Evolutionary conservation across 2,888 invertebrate species (phyloP), one percentile per base, ranked within the genome.

Genomic region (Galerucella calmariensis): DNA sequence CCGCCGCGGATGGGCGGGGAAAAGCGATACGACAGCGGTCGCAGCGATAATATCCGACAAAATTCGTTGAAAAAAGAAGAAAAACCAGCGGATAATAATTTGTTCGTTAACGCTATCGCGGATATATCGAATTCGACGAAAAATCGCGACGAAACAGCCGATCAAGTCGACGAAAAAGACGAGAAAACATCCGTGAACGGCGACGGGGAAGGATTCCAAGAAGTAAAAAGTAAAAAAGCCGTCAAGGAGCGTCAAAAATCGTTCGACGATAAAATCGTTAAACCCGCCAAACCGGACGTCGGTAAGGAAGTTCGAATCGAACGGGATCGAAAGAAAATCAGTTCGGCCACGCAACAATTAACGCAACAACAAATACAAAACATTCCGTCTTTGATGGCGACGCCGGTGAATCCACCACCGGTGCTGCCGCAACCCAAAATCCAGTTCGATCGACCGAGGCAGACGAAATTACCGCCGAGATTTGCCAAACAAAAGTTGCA

Each of bases 151-250:
- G 82, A 83, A 27, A 81, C 79, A 27, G 81, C 79, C 11, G 88
- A 88, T 53, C 68, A 71, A 3, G 67, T 62, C 10, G 82, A 82
- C 79, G 83, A 83, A 6, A 78, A 80, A 10, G 84, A 84, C 20
- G 90, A 90, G 48, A 85, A 84, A 74, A 76, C 72, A 51, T 79
- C 83, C 1, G 69, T 77, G 2, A 90, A 89, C 76, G 86, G 88
- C 27, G 90, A 92, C 73, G 91, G 92, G 70, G 92, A 92, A 83
- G 94, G 94, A 67, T 95, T 96, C 87, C 94, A 95, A 87, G 95
- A 96, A 86, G 96, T 95, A 9, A 91, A 94, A 74, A 94, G 94
- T 72, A 94, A 94, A 86, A 95, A 94, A 85, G 91, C 90, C 80
- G 91, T 91, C 0, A 93, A 93, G 81, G 93, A 92, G 69, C 85